phyloP scores from a whole-genome alignment of 1,140 invertebrate genomes.

The Manduca sexta region DNA sequence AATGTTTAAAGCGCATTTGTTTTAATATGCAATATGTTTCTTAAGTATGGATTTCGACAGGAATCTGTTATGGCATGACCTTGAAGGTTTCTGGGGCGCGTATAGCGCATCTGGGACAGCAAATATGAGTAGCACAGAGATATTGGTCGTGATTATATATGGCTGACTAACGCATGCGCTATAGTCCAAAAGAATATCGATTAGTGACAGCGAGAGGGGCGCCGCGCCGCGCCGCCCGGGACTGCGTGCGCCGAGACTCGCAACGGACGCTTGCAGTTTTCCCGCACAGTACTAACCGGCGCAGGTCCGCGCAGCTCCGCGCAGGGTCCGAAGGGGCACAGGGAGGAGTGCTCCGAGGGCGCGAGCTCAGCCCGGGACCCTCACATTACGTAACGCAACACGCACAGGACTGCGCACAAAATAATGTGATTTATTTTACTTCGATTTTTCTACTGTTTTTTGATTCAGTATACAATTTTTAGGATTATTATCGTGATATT shows the following conservation, averaged over 20 bases:
- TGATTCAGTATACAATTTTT: slow-evolving; percentile 66
- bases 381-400: slow-evolving; percentile 66
- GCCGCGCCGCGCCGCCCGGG: background rate
- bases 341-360: slow-evolving; percentile 25
- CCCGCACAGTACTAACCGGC: slow-evolving; percentile 13
- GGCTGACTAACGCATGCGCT: slow-evolving; percentile 3
- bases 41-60: no score
- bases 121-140: background rate
- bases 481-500: slow-evolving; percentile 63
- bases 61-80: slow-evolving; percentile 8
- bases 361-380: slow-evolving; percentile 42
- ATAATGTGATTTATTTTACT: slow-evolving; percentile 69
- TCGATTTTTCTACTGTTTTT: slow-evolving; percentile 62
- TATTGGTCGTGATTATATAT: no score
- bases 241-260: background rate
- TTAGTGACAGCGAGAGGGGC: background rate
- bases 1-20: no score
- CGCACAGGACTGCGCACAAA: slow-evolving; percentile 71
- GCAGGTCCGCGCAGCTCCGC: slow-evolving; percentile 4
- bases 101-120: slow-evolving; percentile 18
- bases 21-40: no score
- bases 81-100: slow-evolving; percentile 18
- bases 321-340: slow-evolving; percentile 18
- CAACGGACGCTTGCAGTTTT: slow-evolving; percentile 11
- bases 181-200: background rate